Evolutionary conservation across 2,888 invertebrate species (phyloP).

Genomic region (Pandemis cinnamomeana): DNA sequence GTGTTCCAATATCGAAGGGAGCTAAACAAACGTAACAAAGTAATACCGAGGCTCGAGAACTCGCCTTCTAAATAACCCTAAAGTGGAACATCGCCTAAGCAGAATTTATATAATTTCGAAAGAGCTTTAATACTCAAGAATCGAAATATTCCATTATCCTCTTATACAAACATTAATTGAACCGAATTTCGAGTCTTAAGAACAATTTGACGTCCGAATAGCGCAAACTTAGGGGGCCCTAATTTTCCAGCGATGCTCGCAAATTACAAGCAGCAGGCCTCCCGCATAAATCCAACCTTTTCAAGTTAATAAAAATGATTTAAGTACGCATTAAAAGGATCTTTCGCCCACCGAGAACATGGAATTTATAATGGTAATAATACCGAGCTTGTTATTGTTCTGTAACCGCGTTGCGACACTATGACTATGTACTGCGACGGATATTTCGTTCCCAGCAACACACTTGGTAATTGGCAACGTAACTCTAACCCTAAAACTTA

Average conservation of each 20-base stretch:
- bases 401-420: constrained; percentile 55
- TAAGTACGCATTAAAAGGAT: constrained; percentile 79
- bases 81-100: constrained; percentile 9
- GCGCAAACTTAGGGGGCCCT: constrained; percentile 52
- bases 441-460: constrained; percentile 20
- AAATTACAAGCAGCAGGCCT: constrained; percentile 70
- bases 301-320: constrained; percentile 82
- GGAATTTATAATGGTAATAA: constrained; percentile 76
- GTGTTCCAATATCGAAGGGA: constrained; percentile 20
- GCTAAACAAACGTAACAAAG: constrained; percentile 26
- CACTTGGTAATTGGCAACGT: constrained; percentile 30
- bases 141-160: constrained; percentile 39
- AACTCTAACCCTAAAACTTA: constrained; percentile 29
- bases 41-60: constrained; percentile 10
- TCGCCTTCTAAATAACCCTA: constrained; percentile 4
- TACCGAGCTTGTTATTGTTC: constrained; percentile 63
- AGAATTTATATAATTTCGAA: constrained; percentile 15
- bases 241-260: constrained; percentile 60
- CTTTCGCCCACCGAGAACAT: constrained; percentile 69
- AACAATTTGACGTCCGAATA: constrained; percentile 39
- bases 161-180: constrained; percentile 33
- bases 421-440: constrained; percentile 25
- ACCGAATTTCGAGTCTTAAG: constrained; percentile 32
- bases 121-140: constrained; percentile 32
- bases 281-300: constrained; percentile 78